A percentile compares a stretch with the other conserved stretches of the same genome.
phyloP scores from a whole-genome alignment of 2,113 vertebrate genomes.

The Zapus hudsonius region DNA sequence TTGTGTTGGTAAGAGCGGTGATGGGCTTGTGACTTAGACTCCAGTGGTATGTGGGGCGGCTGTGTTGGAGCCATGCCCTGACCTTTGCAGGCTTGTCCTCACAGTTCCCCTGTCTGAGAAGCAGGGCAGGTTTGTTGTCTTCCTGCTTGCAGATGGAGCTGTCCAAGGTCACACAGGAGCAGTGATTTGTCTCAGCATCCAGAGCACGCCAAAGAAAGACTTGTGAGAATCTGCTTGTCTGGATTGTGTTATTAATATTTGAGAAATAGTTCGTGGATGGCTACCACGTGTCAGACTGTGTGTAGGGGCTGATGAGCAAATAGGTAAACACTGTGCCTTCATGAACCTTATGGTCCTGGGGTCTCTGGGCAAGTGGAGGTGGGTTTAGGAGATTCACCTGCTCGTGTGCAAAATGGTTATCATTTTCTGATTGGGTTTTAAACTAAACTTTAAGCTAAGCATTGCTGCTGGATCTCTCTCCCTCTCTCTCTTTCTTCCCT shows the following conservation, averaged over 20 bases:
- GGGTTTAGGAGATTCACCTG: not conserved
- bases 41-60: accelerated
- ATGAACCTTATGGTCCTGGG: not conserved
- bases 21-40: not conserved
- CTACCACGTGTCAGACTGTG: not conserved
- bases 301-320: not conserved
- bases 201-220: not conserved
- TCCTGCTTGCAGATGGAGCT: not conserved
- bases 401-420: not conserved
- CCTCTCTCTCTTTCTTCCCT: not conserved
- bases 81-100: not conserved
- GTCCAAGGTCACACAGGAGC: not conserved
- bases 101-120: not conserved
- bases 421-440: constrained; percentile 33
- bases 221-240: not conserved
- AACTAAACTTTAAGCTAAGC: constrained; percentile 46
- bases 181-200: not conserved
- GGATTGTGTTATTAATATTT: not conserved
- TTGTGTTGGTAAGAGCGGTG: not conserved
- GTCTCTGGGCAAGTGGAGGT: not conserved
- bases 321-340: not conserved
- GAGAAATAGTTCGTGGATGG: constrained; percentile 30
- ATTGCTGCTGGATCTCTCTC: not conserved
- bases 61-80: not conserved
- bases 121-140: not conserved